Conservation (phyloP, 2,888 invertebrate genomes). For the Gonocerus acuteangulatus region DNA sequence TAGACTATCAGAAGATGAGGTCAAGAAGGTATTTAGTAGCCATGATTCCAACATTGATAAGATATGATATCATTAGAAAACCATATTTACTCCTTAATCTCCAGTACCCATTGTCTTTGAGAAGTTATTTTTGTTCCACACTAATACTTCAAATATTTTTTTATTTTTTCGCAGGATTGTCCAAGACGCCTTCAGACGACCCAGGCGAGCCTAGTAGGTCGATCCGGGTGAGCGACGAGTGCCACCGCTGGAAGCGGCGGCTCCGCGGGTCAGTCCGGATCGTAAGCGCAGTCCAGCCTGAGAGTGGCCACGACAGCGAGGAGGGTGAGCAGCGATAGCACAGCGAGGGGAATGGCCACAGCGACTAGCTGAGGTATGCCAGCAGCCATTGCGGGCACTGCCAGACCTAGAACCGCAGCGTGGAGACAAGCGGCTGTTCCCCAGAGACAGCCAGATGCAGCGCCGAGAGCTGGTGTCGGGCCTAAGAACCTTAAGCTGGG, state of each 20-base stretch:
- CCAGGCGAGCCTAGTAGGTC: constrained; percentile 47
- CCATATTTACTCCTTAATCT: too few relatives aligned
- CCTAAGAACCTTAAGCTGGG: constrained; percentile 39
- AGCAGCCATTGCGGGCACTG: constrained; percentile 24
- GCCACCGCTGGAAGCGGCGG: constrained; percentile 44
- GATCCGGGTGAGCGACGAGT: constrained; percentile 38
- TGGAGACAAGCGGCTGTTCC: constrained; percentile 37
- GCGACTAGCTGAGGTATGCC: constrained; percentile 35
- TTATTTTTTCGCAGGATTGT: too few relatives aligned
- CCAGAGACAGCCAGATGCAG: constrained; percentile 38
- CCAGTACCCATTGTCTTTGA: too few relatives aligned
- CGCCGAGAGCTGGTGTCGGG: constrained; percentile 37
- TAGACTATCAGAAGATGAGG: too few relatives aligned
- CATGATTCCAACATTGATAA: too few relatives aligned
- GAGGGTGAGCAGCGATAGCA: constrained; percentile 37
- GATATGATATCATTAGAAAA: too few relatives aligned
- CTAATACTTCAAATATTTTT: too few relatives aligned
- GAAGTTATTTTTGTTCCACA: too few relatives aligned
- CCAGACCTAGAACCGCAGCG: constrained; percentile 33
- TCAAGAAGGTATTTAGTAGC: too few relatives aligned
- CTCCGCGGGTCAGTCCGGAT: constrained; percentile 41
- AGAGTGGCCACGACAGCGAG: constrained; percentile 37
- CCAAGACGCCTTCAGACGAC: too few relatives aligned
- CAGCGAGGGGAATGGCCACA: constrained; percentile 36
- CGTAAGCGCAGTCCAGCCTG: constrained; percentile 40